These are phyloP conservation scores for Bombus balteatus DNA, from an alignment of 1,140 invertebrate genomes.

Conservation along the genomic window DNA sequence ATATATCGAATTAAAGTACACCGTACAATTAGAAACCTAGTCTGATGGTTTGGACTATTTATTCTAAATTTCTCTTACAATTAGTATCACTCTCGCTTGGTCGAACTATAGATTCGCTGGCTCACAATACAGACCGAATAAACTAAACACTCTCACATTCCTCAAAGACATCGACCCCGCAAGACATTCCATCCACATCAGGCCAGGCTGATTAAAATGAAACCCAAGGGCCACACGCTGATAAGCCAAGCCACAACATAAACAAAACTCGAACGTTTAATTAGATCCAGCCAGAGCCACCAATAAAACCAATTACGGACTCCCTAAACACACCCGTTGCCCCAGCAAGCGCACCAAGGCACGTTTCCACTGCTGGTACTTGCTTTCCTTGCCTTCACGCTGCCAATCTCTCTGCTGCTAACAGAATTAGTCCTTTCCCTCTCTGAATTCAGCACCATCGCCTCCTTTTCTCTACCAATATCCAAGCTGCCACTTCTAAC, in stretches of 20 bases:
- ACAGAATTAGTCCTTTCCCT: slow-evolving; percentile 88
- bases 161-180: background rate
- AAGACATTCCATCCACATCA: background rate
- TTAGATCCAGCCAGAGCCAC: background rate
- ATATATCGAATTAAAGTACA: too few relatives aligned
- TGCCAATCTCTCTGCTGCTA: slow-evolving; percentile 84
- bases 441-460: slow-evolving; percentile 83
- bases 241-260: background rate
- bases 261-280: slow-evolving; percentile 17
- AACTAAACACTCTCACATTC: background rate
- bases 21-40: too few relatives aligned
- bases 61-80: too few relatives aligned
- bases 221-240: background rate
- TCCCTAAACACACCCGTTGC: slow-evolving; percentile 89
- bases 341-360: slow-evolving; percentile 95
- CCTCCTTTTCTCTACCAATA: slow-evolving; percentile 54
- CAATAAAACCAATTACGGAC: background rate
- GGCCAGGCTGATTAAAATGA: background rate
- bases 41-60: too few relatives aligned
- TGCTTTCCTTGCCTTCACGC: slow-evolving; percentile 84
- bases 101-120: background rate
- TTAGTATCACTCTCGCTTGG: background rate
- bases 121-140: too few relatives aligned
- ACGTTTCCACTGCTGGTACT: slow-evolving; percentile 87
- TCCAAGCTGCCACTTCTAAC: slow-evolving; percentile 75